Evolutionary conservation across 1,140 invertebrate species (phyloP), one percentile per base, ranked within the genome.

Genomic region (Brachionus calyciflorus): DNA sequence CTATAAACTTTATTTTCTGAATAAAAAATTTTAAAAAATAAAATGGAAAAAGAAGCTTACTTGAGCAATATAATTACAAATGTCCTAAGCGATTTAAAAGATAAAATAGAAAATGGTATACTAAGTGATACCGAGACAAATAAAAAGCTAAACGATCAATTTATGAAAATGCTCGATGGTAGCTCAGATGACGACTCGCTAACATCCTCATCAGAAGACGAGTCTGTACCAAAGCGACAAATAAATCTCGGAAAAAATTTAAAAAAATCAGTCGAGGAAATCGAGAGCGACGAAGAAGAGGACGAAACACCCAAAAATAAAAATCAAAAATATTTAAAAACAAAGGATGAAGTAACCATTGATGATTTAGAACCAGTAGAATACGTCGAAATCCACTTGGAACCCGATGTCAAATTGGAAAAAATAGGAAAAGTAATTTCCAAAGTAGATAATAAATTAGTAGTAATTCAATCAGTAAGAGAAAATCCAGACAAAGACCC

Each of bases 361-460:
- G 69, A 73, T 6, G 69, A 73, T 33, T 73, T 73, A 37, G 46
- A 12, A 14, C 69, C 69, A 24, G 69, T 73, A 0, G 46, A 73
- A n/a, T 51, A 55, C n/a, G 24, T 51, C 7, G 69, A 73, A 41
- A 51, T 73, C 51, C 46, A 26, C 37, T 63, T 76, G 12, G 68
- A 55, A 55, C 21, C 44, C 1, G 30, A 51, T 37, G 46, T 73
- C 14, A 73, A 55, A n/a, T 19, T 73, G n/a, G 30, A 37, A 49
- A 51, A 30, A 73, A 37, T 73, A n/a, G 69, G 69, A 28, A 51
- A 55, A 73, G 51, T 73, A 10, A 53, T 73, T 9, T 73, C 69
- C 4, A 53, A 51, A 73, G 46, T 73, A 4, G 69, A 73, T 21
- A 53, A 51, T 10, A 73, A 73, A 19, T 17, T 73, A 30, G 19